Conservation (phyloP, 2,113 vertebrate species). For the Ivindomyrus marchei region DNA sequence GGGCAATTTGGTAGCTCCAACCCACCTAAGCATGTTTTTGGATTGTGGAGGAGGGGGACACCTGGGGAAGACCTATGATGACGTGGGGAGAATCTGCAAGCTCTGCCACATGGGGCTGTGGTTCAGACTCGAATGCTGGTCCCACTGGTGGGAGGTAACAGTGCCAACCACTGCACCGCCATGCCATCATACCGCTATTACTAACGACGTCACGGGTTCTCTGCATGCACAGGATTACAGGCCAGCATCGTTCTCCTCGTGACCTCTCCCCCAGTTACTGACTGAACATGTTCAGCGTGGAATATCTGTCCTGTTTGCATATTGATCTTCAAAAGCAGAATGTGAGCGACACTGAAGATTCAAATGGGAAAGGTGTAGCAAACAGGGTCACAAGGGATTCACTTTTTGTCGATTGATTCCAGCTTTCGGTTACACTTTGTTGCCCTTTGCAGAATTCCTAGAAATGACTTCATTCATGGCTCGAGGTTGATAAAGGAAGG, state of each 20-base stretch:
- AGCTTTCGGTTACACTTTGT: not conserved
- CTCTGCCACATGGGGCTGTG: not conserved
- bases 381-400: not conserved
- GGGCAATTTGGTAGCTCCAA: not conserved
- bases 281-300: not conserved
- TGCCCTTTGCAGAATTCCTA: not conserved
- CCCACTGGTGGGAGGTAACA: not conserved
- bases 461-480: not conserved
- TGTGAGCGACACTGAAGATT: not conserved
- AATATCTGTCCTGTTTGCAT: not conserved
- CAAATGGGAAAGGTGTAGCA: not conserved
- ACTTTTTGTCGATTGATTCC: not conserved
- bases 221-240: not conserved
- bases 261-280: not conserved
- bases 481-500: not conserved
- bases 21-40: not conserved
- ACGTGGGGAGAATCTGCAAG: not conserved
- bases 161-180: not conserved
- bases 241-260: not conserved
- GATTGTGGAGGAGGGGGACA: not conserved
- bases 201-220: not conserved
- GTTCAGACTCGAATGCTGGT: too few species aligned
- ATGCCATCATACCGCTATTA: not conserved
- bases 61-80: not conserved
- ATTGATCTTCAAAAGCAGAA: not conserved